Conservation (phyloP, 2,888 invertebrate species). For the Gymnoscelis rufifasciata region DNA sequence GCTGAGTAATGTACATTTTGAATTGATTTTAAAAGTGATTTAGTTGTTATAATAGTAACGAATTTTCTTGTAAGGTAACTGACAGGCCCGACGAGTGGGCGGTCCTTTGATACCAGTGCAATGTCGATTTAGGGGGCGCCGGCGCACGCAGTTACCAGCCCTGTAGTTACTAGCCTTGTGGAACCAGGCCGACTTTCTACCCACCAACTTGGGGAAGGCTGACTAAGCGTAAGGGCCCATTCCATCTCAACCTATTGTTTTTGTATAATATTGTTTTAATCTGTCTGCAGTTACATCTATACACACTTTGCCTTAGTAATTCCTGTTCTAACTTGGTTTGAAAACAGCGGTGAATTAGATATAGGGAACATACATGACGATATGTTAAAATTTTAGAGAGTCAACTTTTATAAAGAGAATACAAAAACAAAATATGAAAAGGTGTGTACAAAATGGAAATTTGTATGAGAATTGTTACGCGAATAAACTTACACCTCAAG, state of each 20-base stretch:
- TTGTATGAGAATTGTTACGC: slow-evolving; percentile 80
- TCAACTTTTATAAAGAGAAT: slow-evolving; percentile 77
- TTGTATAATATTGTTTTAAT: slow-evolving; percentile 63
- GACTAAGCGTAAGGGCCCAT: slow-evolving; percentile 63
- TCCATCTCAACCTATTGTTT: slow-evolving; percentile 59
- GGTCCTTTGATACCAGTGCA: slow-evolving; percentile 71
- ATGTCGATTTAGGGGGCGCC: slow-evolving; percentile 51
- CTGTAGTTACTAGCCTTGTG: slow-evolving; percentile 15
- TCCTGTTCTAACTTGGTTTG: slow-evolving; percentile 66
- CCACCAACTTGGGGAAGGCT: slow-evolving; percentile 56
- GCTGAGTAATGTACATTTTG: slow-evolving; percentile 77
- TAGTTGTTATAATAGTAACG: slow-evolving; percentile 77
- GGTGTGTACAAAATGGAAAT: slow-evolving; percentile 79
- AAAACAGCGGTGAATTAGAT: slow-evolving; percentile 72
- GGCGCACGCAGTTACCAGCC: slow-evolving; percentile 15
- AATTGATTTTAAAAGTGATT: slow-evolving; percentile 78
- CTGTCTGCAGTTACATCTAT: slow-evolving; percentile 61
- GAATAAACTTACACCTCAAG: slow-evolving; percentile 80
- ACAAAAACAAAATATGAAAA: slow-evolving; percentile 71
- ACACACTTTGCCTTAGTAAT: slow-evolving; percentile 68
- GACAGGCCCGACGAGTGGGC: slow-evolving; percentile 63
- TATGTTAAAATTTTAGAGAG: slow-evolving; percentile 78
- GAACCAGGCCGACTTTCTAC: slow-evolving; percentile 39
- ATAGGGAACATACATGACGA: slow-evolving; percentile 78
- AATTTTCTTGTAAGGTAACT: slow-evolving; percentile 73